Evolutionary conservation across 2,797 vertebrate genomes (phyloP).

Genomic region (Eulemur albifrons): DNA sequence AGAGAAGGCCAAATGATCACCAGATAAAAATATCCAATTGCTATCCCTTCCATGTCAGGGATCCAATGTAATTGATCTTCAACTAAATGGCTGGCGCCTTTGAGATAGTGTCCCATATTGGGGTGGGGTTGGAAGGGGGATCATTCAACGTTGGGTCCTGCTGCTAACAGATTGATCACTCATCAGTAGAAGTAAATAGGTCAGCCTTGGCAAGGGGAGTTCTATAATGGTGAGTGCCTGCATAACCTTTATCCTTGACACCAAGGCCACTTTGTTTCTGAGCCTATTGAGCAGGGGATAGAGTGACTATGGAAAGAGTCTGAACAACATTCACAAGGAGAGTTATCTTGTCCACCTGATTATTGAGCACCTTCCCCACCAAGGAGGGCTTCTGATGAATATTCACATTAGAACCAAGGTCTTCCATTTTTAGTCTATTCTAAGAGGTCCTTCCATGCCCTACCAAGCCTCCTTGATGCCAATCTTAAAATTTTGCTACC

Average conservation of each 20-base stretch:
- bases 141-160: neutral
- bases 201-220: neutral
- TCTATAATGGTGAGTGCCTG: neutral
- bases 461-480: neutral
- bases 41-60: neutral
- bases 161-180: neutral
- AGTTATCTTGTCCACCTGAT: neutral
- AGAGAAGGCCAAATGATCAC: neutral
- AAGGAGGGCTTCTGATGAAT: neutral
- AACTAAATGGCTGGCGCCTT: neutral
- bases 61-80: neutral
- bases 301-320: neutral
- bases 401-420: neutral
- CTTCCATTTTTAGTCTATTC: neutral
- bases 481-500: neutral
- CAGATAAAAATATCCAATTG: neutral
- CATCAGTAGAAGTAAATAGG: neutral
- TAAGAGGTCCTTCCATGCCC: neutral
- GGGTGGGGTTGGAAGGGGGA: neutral
- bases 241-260: neutral
- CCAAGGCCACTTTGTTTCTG: neutral
- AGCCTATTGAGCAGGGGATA: neutral
- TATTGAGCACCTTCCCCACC: neutral
- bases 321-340: neutral
- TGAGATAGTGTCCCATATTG: neutral